Base-by-base conservation (phyloP, 1,140 invertebrate species). In the Apocrypta bakeri region DNA sequence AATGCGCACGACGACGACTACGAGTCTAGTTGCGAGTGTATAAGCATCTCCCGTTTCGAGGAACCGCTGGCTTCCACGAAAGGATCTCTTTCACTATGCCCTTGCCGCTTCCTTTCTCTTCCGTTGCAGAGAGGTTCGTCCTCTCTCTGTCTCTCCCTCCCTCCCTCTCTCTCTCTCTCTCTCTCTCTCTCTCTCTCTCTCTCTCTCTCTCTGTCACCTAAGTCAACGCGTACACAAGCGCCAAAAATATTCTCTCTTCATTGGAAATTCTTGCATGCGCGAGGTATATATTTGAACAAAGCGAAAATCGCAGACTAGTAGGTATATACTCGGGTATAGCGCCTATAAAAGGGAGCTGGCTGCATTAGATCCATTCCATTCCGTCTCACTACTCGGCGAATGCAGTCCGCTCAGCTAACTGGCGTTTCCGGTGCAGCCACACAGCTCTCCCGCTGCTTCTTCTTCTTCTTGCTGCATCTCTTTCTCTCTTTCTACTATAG, bases 371-470 rank as follows among this genome's bases (percentile, higher is more conserved):
- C 75, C 81, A 83, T 84, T 82, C 79, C 69, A 81, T 37, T 37
- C 33, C 33, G 33, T 85, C 75, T 81, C 84, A 9, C 33, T 37
- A 9, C 82, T 31, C 74, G 69, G 71, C 82, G 82, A 77, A 83
- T 83, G 71, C 76, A 79, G 82, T 73, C 84, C 86, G 85, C 84
- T 87, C 84, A 83, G 76, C 86, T 88, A 88, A 88, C 86, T 87
- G 87, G 85, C 86, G 75, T 87, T 88, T 88, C 87, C 87, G 87
- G 87, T 88, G 84, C 83, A 84, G 48, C 48, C 21, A 56, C 17
- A 9, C 33, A 37, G 33, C 84, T 76, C 84, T 73, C 82, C 83
- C 75, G 77, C 42, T 75, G 40, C 29, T 72, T 7, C 6, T 66
- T 56, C 31, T 77, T 42, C 74, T 81, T 73, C 79, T 82, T 73